Percentiles rank a stretch among this genome's conserved stretches.
Evolutionary conservation across 2,888 invertebrate species (phyloP).

Genomic region (Brenthis ino): DNA sequence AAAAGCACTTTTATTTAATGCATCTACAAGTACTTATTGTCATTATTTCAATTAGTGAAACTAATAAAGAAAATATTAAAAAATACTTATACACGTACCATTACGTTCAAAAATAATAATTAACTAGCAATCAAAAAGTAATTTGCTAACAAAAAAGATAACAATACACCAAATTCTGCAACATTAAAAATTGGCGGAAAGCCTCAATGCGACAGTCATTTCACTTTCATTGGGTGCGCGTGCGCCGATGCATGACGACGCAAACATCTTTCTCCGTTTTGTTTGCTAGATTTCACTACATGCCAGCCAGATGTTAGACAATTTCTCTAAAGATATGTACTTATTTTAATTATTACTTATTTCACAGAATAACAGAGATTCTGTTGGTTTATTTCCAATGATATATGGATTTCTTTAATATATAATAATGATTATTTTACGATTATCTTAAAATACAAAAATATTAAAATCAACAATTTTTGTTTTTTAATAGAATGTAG

Average conservation of each 20-base stretch:
- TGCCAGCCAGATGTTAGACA: conserved; percentile 7
- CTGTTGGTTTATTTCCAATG: too few relatives aligned
- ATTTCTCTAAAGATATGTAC: conserved; percentile 16
- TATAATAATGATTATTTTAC: too few relatives aligned
- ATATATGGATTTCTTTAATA: too few relatives aligned
- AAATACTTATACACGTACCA: conserved; percentile 1
- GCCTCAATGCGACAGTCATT: conserved; percentile 20
- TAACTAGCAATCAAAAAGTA: conserved; percentile 17
- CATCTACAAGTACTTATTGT: too few relatives aligned
- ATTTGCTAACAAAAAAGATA: conserved; percentile 9
- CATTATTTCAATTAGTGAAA: too few relatives aligned
- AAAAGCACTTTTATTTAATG: too few relatives aligned
- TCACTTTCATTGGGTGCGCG: conserved; percentile 36
- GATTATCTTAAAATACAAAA: too few relatives aligned
- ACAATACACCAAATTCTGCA: conserved; percentile 8
- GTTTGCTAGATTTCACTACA: conserved; percentile 23
- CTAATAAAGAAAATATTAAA: too few relatives aligned
- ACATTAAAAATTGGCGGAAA: conserved; percentile 18
- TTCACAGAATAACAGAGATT: too few relatives aligned
- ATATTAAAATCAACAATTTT: too few relatives aligned
- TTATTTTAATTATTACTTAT: not conserved
- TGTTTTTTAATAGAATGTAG: too few relatives aligned
- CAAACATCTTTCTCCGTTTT: conserved; percentile 15
- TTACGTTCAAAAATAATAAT: conserved; percentile 8
- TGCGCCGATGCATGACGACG: conserved; percentile 39